Evolutionary conservation across 23 tunicate species (phyloP).

Genomic region (Trididemnum miniatum): DNA sequence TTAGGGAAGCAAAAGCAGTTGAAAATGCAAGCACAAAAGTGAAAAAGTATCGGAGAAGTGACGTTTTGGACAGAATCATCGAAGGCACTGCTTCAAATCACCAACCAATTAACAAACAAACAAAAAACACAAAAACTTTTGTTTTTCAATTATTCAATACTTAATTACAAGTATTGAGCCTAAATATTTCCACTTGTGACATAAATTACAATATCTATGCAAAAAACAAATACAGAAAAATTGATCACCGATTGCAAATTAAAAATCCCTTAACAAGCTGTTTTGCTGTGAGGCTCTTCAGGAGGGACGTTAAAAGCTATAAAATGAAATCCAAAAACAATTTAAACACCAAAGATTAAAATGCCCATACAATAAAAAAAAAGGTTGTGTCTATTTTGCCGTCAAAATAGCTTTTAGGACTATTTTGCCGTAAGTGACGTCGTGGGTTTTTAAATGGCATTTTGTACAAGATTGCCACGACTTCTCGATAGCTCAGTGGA

Average conservation of each 20-base stretch:
- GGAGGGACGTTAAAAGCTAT: too few species aligned
- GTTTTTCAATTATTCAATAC: neutral
- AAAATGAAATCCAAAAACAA: too few species aligned
- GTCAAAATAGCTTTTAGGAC: too few species aligned
- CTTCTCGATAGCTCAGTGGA: too few species aligned
- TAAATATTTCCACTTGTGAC: neutral
- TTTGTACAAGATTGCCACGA: too few species aligned
- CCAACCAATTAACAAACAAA: neutral
- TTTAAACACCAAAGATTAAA: too few species aligned
- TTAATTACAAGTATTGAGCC: neutral
- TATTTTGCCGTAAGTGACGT: too few species aligned
- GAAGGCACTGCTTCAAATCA: neutral
- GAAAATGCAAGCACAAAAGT: neutral
- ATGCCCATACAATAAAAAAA: too few species aligned
- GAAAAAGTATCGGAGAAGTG: neutral
- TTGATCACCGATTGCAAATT: neutral
- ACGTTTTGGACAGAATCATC: neutral
- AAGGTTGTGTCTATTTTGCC: too few species aligned
- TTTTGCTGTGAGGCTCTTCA: too few species aligned
- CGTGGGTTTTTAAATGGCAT: too few species aligned
- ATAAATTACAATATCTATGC: neutral
- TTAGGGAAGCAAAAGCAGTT: neutral
- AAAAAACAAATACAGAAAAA: neutral
- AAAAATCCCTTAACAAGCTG: too few species aligned
- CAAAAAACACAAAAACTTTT: neutral